These are phyloP conservation scores for Trichomalopsis sarcophagae DNA, from an alignment of 1,140 invertebrate genomes.

Conservation along the genomic window DNA sequence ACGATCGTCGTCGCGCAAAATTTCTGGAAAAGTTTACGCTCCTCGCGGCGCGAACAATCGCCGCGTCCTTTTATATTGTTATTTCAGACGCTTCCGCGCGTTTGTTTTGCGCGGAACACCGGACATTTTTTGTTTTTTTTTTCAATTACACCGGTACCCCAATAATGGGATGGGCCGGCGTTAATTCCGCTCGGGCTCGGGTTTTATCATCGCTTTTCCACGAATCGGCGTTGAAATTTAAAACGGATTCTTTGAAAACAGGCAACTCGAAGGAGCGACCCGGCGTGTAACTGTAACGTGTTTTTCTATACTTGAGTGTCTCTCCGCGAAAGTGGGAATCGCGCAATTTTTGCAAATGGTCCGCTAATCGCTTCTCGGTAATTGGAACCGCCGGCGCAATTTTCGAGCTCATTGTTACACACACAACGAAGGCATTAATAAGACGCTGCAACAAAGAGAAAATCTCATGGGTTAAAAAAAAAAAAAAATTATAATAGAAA, in stretches of 20 bases:
- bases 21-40: conserved; percentile 16
- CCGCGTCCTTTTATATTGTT: background rate
- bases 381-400: too few relatives aligned
- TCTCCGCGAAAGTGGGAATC: background rate
- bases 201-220: too few relatives aligned
- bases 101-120: background rate
- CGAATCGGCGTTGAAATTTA: too few relatives aligned
- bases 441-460: background rate
- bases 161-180: too few relatives aligned
- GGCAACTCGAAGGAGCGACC: too few relatives aligned
- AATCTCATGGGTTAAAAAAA: too few relatives aligned
- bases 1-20: background rate
- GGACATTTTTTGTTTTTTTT: background rate
- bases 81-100: background rate
- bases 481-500: too few relatives aligned
- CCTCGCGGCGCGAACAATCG: conserved; percentile 3
- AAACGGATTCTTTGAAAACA: too few relatives aligned
- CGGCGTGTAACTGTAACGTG: background rate
- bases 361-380: background rate
- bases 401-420: too few relatives aligned
- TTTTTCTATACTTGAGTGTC: background rate
- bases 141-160: background rate
- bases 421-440: too few relatives aligned
- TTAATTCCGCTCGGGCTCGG: too few relatives aligned
- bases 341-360: background rate